Evolutionary conservation across 2,888 invertebrate species (phyloP), one percentile per base, ranked within the genome.

Genomic region (Salpingus planirostris): DNA sequence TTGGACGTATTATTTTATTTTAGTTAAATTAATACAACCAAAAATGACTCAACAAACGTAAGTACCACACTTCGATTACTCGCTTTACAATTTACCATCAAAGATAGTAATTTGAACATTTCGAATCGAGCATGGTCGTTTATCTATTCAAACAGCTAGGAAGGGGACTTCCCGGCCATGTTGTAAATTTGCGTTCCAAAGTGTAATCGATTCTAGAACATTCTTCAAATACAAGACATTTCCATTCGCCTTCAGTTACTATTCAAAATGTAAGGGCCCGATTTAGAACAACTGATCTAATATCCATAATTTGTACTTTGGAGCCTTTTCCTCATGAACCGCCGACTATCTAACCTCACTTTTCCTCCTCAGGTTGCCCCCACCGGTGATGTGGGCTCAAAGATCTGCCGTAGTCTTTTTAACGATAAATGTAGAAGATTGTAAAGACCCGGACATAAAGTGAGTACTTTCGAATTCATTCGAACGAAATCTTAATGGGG

Each of bases 381-480:
- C 95, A 42, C 77, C 86, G 43, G 85, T 93, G 50, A 75, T 86
- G 67, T 96, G 96, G 96, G 95, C 95, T 34, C 95, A 96, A 66
- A 76, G 90, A 56, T 79, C 77, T 53, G 77, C 80, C 54, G 70
- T 84, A 52, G 65, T 96, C 43, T 89, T 80, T 60, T 73, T 97
- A 51, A 93, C 91, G 47, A 80, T 96, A 62, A 87, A 86, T 67
- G 73, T 95, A 56, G 93, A 92, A 71, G 83, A 83, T 57, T 84
- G 85, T 59, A 87, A 85, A 70, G 76, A 85, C 56, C 89, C 91
- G 31, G 74, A 73, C 50, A 78, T 93, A 53, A 83, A 78, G 68
- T 71, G 76, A 58, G 75, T 74, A 3, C 2, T 15, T 10, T 15
- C 24, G 24, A 11, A 23, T 23, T 23, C 11, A 24, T 24, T 5